These are phyloP conservation scores for Cantharis flavilabris DNA, from an alignment of 2,888 invertebrate genomes.

Conservation along the genomic window DNA sequence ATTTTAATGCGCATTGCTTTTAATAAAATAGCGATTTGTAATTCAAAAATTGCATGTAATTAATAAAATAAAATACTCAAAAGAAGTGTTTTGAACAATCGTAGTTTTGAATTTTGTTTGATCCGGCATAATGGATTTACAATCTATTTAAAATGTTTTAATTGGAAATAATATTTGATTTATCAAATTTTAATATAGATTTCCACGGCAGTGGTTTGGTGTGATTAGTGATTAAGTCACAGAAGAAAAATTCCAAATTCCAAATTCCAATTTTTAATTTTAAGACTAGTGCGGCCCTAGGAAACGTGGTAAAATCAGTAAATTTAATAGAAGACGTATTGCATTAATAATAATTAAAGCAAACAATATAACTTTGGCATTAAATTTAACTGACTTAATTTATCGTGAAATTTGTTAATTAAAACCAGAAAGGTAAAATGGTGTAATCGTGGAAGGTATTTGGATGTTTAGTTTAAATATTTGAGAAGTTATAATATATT, in stretches of 20 bases:
- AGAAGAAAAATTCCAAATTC: too few species aligned
- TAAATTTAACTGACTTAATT: background rate
- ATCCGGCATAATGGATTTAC: too few species aligned
- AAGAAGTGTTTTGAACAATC: background rate
- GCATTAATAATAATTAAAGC: background rate
- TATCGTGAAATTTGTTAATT: background rate
- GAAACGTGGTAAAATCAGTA: background rate
- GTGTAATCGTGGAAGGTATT: background rate
- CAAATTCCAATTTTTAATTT: too few species aligned
- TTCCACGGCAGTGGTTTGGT: too few species aligned
- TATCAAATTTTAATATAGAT: too few species aligned
- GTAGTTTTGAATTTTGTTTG: too few species aligned
- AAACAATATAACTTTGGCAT: background rate
- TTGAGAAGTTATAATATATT: background rate
- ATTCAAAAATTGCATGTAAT: background rate
- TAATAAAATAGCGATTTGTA: background rate
- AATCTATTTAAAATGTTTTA: too few species aligned
- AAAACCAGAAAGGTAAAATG: conserved; percentile 6
- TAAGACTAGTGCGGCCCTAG: too few species aligned
- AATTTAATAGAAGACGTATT: background rate
- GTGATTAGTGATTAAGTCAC: too few species aligned
- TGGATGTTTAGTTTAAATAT: background rate
- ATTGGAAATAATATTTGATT: too few species aligned
- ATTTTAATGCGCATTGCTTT: background rate
- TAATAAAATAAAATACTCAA: background rate